A percentile compares a stretch with the other conserved stretches of the same genome.
phyloP scores from a whole-genome alignment of 1,140 invertebrate genomes.

The Phymorhynchus buccinoides region DNA sequence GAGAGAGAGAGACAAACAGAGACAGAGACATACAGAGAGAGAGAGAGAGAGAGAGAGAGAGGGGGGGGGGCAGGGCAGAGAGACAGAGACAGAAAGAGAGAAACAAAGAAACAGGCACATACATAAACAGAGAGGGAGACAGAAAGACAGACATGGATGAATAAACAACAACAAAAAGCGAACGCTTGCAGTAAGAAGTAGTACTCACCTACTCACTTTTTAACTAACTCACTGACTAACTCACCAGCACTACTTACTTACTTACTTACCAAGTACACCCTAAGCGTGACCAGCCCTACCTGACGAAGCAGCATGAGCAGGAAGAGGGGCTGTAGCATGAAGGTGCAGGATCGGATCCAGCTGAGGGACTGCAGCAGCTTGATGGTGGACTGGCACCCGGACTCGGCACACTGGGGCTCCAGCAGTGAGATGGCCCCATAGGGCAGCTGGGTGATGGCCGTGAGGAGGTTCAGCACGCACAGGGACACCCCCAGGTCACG shows the following conservation, averaged over 20 bases:
- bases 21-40: no score
- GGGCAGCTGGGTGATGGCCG: constrained; percentile 43
- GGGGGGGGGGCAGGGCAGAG: no score
- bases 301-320: constrained; percentile 37
- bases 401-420: constrained; percentile 33
- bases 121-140: no score
- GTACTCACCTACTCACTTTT: no score
- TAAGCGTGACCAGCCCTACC: neutral
- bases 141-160: no score
- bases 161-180: no score
- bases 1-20: no score
- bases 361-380: constrained; percentile 42
- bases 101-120: no score
- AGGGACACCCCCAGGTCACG: constrained; percentile 40
- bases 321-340: constrained; percentile 38
- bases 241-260: neutral
- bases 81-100: no score
- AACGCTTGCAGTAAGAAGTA: no score
- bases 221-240: neutral
- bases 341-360: constrained; percentile 42
- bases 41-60: no score
- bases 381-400: constrained; percentile 40
- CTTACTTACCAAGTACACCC: neutral
- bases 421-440: constrained; percentile 44
- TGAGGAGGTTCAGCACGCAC: constrained; percentile 40